Base-by-base conservation (phyloP, 2,888 invertebrate species). In the Philereme vetulata region DNA sequence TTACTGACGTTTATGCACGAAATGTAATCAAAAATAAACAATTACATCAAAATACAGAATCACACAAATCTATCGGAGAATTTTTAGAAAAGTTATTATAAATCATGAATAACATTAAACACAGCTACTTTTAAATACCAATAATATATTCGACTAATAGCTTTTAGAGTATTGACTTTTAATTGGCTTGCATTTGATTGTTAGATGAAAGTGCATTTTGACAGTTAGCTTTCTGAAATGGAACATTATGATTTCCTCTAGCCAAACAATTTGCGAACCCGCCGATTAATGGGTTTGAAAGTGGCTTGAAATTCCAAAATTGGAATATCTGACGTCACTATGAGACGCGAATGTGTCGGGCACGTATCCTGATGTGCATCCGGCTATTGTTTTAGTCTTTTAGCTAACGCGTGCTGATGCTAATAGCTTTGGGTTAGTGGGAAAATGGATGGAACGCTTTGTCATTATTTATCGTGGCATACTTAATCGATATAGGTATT, bases 341-440 rank as follows among this genome's bases (percentile, higher is more conserved):
- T 75, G 80, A 82, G 84, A 83, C 81, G 79, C 75, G 74, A 82
- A 82, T 81, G 79, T 77, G 80, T 74, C 80, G 77, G 76, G 73
- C 74, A 77, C 79, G 78, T 86, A 85, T 89, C 89, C 89, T 80
- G 83, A 56, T 71, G 68, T 75, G 80, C 82, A 81, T 88, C 90
- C 88, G 88, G 77, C 80, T 78, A 84, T 87, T 86, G 86, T 86
- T 81, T 77, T 72, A 78, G 74, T 68, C 70, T 70, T 66, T 72
- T 67, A 68, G 68, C 71, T 69, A 72, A 75, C 78, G 73, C 71
- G 74, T 74, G 74, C 70, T 71, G 80, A 81, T 78, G 77, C 77
- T 80, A 78, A 84, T 82, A 65, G 66, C 60, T 66, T 67, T 72
- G 65, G 70, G 72, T 72, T 77, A 76, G 69, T 70, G 67, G 68